Evolutionary conservation across 2,888 invertebrate genomes (phyloP).

Genomic region (Cryptus viduatorius): DNA sequence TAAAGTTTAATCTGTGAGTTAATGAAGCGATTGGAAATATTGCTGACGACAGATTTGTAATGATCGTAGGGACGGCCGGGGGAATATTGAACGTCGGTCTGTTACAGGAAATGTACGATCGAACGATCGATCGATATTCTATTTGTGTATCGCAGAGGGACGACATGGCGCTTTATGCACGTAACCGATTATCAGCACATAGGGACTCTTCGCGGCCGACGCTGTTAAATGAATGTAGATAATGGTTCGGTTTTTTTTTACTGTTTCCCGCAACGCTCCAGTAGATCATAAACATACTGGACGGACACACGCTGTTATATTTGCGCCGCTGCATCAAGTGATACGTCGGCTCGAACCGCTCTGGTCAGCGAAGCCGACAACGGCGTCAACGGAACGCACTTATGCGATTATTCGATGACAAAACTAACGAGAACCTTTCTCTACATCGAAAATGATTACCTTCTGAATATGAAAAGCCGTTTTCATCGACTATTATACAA

Average conservation of each 20-base stretch:
- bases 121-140: constrained; percentile 41
- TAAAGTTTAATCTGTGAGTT: constrained; percentile 45
- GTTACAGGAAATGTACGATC: constrained; percentile 9
- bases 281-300: constrained; percentile 28
- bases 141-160: constrained; percentile 39
- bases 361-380: constrained; percentile 7
- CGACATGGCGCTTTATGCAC: not conserved
- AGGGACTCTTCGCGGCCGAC: constrained; percentile 15
- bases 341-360: constrained; percentile 12
- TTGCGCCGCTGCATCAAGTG: constrained; percentile 30
- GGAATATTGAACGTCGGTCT: not conserved
- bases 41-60: constrained; percentile 36
- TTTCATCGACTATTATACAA: constrained; percentile 9
- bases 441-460: constrained; percentile 21
- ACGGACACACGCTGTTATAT: constrained; percentile 27
- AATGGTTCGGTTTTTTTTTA: constrained; percentile 13
- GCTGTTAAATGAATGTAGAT: constrained; percentile 18
- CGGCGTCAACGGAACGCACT: not conserved
- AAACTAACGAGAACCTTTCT: constrained; percentile 9
- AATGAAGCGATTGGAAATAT: constrained; percentile 46
- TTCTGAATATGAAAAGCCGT: constrained; percentile 50
- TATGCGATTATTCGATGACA: too few relatives aligned
- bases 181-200: constrained; percentile 17
- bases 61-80: not conserved
- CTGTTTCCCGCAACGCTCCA: constrained; percentile 19